phyloP scores from a whole-genome alignment of 2,888 invertebrate species.

The Pristionchus maxplancki region DNA sequence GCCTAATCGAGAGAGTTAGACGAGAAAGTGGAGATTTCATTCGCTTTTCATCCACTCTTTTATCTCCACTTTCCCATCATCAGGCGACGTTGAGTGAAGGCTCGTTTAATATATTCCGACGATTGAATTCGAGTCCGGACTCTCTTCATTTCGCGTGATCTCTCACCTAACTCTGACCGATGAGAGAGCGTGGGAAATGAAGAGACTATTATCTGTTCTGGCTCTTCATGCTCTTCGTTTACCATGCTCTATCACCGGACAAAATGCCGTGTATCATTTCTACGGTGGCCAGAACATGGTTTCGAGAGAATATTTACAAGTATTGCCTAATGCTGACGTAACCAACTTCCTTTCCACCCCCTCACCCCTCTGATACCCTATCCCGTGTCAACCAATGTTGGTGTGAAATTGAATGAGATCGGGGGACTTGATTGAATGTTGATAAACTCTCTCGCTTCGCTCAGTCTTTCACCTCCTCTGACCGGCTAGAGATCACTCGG shows the following conservation, averaged over 20 bases:
- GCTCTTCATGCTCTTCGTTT: no score
- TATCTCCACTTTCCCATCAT: constrained; percentile 41
- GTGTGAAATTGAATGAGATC: constrained; percentile 43
- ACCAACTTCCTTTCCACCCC: constrained; percentile 53
- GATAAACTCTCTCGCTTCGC: constrained; percentile 12
- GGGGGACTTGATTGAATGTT: constrained; percentile 29
- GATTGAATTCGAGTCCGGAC: background rate
- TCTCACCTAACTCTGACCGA: background rate
- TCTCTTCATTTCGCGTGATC: constrained; percentile 2
- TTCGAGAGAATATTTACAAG: no score
- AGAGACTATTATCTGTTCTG: background rate
- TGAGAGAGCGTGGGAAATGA: background rate
- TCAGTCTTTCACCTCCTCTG: background rate
- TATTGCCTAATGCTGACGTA: constrained; percentile 40
- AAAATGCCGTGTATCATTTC: no score
- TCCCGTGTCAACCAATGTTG: constrained; percentile 32
- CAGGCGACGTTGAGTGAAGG: background rate
- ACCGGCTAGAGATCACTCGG: background rate
- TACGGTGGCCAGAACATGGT: no score
- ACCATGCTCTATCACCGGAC: no score
- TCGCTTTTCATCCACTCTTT: constrained; percentile 52
- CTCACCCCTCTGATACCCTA: constrained; percentile 51
- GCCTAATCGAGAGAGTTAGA: no score
- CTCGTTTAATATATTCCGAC: constrained; percentile 34
- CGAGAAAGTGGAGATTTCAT: constrained; percentile 44